phyloP scores from a whole-genome alignment of 1,140 invertebrate genomes.

The Drosophila elegans region DNA sequence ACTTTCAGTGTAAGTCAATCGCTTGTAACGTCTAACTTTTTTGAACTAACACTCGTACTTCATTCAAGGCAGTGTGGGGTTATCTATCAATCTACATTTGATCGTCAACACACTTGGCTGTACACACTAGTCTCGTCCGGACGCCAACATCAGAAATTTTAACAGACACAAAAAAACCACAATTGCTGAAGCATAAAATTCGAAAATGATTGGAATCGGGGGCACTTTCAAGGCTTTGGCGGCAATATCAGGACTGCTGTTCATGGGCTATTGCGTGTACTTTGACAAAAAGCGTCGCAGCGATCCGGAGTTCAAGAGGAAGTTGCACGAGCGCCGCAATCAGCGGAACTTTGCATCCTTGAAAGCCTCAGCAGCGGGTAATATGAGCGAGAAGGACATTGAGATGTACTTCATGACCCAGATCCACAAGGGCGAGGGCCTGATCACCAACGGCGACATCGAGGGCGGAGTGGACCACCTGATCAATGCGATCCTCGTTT shows the following conservation, averaged over 20 bases:
- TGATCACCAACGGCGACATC: slow-evolving; percentile 92
- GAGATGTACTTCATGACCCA: slow-evolving; percentile 86
- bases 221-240: slow-evolving; percentile 94
- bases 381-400: slow-evolving; percentile 85
- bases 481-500: slow-evolving; percentile 96
- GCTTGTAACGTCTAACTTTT: neutral
- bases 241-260: slow-evolving; percentile 90
- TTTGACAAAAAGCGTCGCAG: slow-evolving; percentile 96
- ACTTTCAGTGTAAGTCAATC: neutral
- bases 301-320: slow-evolving; percentile 97
- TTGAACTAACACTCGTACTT: neutral
- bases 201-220: slow-evolving; percentile 55
- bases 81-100: neutral
- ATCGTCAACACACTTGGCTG: slow-evolving; percentile 1
- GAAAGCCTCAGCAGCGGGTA: slow-evolving; percentile 85
- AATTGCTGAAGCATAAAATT: slow-evolving; percentile 10
- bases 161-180: neutral
- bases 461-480: slow-evolving; percentile 97
- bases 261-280: slow-evolving; percentile 96
- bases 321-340: slow-evolving; percentile 55
- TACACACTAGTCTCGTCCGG: neutral
- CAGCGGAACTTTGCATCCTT: slow-evolving; percentile 44
- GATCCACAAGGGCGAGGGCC: slow-evolving; percentile 94
- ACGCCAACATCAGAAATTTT: neutral
- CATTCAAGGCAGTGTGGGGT: neutral